Evolutionary conservation across 53 echinoderm and acorn worm species (phyloP).

Genomic region (Astropecten irregularis): DNA sequence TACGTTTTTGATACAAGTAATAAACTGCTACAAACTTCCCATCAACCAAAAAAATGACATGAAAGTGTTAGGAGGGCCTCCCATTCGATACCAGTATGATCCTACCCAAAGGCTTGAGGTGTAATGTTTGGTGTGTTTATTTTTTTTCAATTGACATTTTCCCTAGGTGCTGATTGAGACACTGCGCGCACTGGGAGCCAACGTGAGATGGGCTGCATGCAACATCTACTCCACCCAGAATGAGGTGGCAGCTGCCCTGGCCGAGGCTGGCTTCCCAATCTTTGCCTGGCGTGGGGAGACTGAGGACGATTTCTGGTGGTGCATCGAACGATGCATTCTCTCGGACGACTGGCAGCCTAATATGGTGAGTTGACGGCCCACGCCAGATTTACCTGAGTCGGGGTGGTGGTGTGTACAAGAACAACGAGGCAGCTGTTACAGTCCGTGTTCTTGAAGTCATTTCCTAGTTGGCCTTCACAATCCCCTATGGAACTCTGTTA

Average conservation of each 20-base stretch:
- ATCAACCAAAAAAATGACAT: no score
- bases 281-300: constrained; percentile 97
- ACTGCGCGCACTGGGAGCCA: constrained; percentile 78
- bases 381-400: neutral
- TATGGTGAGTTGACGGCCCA: constrained; percentile 78
- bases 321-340: constrained; percentile 92
- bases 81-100: no score
- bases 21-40: no score
- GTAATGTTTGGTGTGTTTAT: no score
- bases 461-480: no score
- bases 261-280: constrained; percentile 92
- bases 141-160: no score
- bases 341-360: constrained; percentile 98
- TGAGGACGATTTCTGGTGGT: constrained; percentile 99
- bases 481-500: no score
- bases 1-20: no score
- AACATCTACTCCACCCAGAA: constrained; percentile 99
- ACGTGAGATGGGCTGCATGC: constrained; percentile 92
- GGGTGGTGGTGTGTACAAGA: constrained; percentile 68
- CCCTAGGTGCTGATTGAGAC: constrained; percentile 99
- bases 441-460: no score
- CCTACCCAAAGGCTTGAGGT: no score
- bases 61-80: no score
- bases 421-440: constrained; percentile 81
- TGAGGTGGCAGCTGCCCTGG: constrained; percentile 95